Evolutionary conservation across 1,140 invertebrate species (phyloP), one percentile per base, ranked within the genome.

Genomic region (Pseudoatta argentina): DNA sequence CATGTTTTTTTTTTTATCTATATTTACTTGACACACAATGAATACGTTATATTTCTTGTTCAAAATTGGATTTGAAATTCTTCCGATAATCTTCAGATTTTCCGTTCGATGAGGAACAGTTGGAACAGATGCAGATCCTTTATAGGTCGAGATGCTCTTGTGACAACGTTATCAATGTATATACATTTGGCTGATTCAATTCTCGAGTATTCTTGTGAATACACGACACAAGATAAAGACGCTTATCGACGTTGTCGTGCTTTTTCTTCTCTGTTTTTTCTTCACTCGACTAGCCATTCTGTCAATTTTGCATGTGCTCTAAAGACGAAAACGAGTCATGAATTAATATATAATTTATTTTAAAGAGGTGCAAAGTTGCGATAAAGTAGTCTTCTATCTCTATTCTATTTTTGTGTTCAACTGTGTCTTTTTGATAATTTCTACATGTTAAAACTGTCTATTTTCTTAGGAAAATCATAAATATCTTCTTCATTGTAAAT

Each of bases 181-280:
- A n/a, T 67, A 18, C 39, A 64, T 79, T 21, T 53, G 12, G n/a
- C 34, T 79, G 77, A 79, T n/a, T 69, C 77, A 79, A 55, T 55
- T 76, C n/a, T 55, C n/a, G 10, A 21, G 48, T 34, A 30, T 24
- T 76, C 73, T 24, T 44, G 3, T 21, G 64, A 24, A 71, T 16
- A 24, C 8, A 24, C 8, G 21, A 8, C 1, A 27, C 0, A n/a
- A 81, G 77, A 81, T 81, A 81, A 71, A 55, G 48, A 71, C 34
- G n/a, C 51, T 57, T 71, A 71, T 79, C 77, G 7, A 55, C 30
- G n/a, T 69, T 69, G 69, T 71, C 77, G 30, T 21, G 21, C 18
- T 79, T 79, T 24, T 44, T 79, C 2, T 55, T 67, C 10, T 79
- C 14, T 30, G 48, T 81, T 34, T 34, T 34, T 34, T 34, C 0